Evolutionary conservation across 2,113 vertebrate genomes (phyloP).

Genomic region (Accipiter virgatus): DNA sequence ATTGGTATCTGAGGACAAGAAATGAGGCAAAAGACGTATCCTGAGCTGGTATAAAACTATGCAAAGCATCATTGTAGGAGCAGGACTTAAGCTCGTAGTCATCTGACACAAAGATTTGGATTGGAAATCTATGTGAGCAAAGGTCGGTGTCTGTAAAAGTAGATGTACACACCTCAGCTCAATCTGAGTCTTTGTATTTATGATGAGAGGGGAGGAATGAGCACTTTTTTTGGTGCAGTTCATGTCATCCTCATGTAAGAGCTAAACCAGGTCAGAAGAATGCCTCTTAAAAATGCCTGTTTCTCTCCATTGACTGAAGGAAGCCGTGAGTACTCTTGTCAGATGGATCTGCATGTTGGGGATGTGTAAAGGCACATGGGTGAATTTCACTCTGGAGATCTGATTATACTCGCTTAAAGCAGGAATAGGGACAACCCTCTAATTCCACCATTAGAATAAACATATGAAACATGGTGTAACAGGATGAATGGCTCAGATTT

Average conservation of each 20-base stretch:
- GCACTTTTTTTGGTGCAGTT: background rate
- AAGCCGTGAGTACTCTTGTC: fast-evolving
- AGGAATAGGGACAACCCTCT: background rate
- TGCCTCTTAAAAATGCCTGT: background rate
- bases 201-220: background rate
- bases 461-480: background rate
- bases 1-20: background rate
- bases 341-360: fast-evolving
- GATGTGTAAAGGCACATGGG: background rate
- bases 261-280: background rate
- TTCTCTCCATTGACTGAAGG: background rate
- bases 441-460: background rate
- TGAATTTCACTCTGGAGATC: background rate
- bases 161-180: background rate
- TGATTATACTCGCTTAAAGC: background rate
- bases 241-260: background rate
- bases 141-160: background rate
- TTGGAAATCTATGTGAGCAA: background rate
- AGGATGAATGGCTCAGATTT: background rate
- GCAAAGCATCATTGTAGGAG: background rate
- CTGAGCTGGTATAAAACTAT: background rate
- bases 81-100: background rate
- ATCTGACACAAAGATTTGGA: background rate
- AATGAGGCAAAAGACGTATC: background rate
- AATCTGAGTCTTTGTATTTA: background rate